Base-by-base conservation (phyloP, 2,113 vertebrate genomes). In the Nothocercus nigrocapillus region DNA sequence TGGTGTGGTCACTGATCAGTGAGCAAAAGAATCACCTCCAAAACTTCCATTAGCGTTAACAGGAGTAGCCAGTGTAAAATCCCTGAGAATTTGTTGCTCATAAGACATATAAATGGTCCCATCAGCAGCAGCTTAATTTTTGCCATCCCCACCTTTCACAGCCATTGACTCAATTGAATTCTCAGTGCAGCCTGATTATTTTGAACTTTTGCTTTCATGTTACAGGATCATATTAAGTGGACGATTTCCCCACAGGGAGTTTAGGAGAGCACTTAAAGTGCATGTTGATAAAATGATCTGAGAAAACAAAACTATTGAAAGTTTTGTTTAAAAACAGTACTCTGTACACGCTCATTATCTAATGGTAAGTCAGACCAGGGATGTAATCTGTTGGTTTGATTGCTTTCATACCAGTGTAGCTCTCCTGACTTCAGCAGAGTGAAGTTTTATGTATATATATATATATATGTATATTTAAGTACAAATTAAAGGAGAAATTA, bases 401-500 rank as follows among this genome's bases (percentile, higher is more conserved):
- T 91, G 13, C 5, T 85, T 83, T 89, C 20, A 38, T 64, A 40
- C 18, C n/a, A 77, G 15, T 63, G 61, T 47, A 93, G 3, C 36
- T 78, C 3, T 2, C 17, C 20, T 76, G 40, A 63, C n/a, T 74
- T 85, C 49, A 63, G 11, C 22, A 72, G 5, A 44, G 12, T 78
- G 66, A 59, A 16, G 42, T 42, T 25, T 75, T 70, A 84, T 40
- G 44, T 73, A 67, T 14, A 59, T 21, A 47, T 47, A 20, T 47
- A 47, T 19, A 47, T 36, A 44, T 73, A 49, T 49, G 13, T 44
- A 44, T 44, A 44, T 44, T 6, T 44, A 25, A 32, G 20, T 73
- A 53, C 24, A 85, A 82, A 92, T 85, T 20, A 79, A 16, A 95
- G 30, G 28, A 93, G 79, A 85, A 82, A 92, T 85, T 20, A 79